A percentile compares a stretch with the other conserved stretches of the same genome.
Conservation (phyloP, 2,113 vertebrate genomes). For the Trochalopteron elliotii region DNA sequence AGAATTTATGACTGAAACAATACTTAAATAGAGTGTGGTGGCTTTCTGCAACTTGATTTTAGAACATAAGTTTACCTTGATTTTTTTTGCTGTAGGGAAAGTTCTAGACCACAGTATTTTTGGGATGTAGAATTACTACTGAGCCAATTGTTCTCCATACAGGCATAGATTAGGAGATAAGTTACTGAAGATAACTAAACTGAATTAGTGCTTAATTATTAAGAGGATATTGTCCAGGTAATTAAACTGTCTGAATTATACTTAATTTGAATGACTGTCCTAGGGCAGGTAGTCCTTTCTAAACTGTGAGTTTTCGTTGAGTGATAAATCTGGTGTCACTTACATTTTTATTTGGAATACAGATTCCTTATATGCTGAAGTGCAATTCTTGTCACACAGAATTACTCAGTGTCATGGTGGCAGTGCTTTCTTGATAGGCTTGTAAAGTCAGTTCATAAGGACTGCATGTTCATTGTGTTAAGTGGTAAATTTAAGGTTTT, state of each 20-base stretch:
- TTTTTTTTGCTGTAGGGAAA: neutral
- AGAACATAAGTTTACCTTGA: neutral
- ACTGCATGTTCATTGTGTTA: neutral
- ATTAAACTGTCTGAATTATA: neutral
- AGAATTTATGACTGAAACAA: neutral
- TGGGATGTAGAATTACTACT: neutral
- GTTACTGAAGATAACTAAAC: neutral
- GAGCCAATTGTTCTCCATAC: neutral
- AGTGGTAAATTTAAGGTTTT: neutral
- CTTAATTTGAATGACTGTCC: neutral
- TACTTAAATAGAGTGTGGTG: neutral
- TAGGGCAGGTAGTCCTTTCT: neutral
- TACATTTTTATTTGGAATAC: neutral
- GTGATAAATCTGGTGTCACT: neutral
- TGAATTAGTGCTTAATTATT: neutral
- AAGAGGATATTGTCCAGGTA: neutral
- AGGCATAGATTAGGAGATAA: neutral
- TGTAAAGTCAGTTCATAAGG: neutral
- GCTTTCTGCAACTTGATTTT: neutral
- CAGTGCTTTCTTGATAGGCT: neutral
- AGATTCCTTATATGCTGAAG: neutral
- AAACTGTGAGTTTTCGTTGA: neutral
- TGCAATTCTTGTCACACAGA: neutral
- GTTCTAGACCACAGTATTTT: neutral
- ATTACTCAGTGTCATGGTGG: neutral